phyloP scores from a whole-genome alignment of 2,113 vertebrate genomes.

The Hoplias malabaricus region DNA sequence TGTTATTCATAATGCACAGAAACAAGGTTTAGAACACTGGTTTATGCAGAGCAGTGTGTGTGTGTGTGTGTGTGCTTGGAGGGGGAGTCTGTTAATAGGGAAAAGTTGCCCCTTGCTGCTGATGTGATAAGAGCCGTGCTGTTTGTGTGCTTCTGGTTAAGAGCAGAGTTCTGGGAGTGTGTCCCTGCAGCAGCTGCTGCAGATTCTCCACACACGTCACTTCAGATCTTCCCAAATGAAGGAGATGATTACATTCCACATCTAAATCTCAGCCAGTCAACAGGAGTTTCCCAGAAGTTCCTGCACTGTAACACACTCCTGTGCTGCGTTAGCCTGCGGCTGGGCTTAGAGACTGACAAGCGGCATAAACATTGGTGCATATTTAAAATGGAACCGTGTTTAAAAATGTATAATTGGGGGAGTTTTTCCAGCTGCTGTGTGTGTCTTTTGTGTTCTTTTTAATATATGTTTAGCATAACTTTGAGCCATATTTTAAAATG shows the following conservation, averaged over 20 bases:
- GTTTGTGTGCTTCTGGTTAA: neutral
- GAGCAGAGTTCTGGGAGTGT: neutral
- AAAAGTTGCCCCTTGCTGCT: conserved; percentile 6
- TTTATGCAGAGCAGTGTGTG: conserved; percentile 1
- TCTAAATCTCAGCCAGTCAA: neutral
- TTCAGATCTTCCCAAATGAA: neutral
- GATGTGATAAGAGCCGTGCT: conserved; percentile 6
- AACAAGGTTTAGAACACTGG: neutral
- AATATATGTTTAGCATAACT: too few relatives aligned
- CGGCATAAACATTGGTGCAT: too few relatives aligned
- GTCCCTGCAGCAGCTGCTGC: neutral
- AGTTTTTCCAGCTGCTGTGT: neutral
- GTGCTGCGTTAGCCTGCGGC: neutral
- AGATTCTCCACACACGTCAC: neutral
- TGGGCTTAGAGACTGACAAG: neutral
- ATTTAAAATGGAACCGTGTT: neutral
- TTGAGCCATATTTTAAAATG: too few relatives aligned
- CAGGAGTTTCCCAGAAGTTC: neutral
- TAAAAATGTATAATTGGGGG: neutral
- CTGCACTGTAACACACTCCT: neutral
- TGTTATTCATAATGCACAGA: conserved; percentile 1
- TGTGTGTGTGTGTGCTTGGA: too few relatives aligned
- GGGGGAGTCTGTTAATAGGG: neutral
- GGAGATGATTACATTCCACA: neutral
- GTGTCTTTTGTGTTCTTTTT: neutral